Evolutionary conservation across 2,113 vertebrate species (phyloP), one percentile per base, ranked within the genome.

Genomic region (Pangasianodon hypophthalmus): DNA sequence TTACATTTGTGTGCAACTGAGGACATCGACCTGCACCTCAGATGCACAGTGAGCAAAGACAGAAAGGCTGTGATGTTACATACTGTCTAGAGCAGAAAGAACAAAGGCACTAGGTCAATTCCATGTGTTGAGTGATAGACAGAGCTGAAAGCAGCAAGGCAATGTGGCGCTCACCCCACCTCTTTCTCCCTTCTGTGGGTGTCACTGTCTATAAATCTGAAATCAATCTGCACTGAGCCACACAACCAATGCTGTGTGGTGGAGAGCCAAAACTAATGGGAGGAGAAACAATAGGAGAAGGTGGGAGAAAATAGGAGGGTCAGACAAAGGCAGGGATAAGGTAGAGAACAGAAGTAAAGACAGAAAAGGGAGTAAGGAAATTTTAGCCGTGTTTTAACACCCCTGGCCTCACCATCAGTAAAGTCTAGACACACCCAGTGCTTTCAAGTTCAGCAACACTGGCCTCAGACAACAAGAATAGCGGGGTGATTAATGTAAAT

Each of bases 221-320:
- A 85, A 89, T 89, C 88, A 89, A 89, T 89, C 88, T 79, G 44
- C 82, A 89, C 69, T 56, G 56, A 89, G 82, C 54, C 54, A 79
- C 54, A 54, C 56, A 85, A 52, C 80, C 26, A 54, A 73, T 4
- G 37, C 87, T 50, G 62, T 29, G 60, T 26, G 73, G 13, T 69
- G 60, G 48, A 41, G 82, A 75, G 37, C 64, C 29, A 77, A 77
- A 85, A 89, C 84, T n/a, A 69, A 81, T n/a, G 64, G 48, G 67
- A 58, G 8, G 48, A 32, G 88, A 77, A 80, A 44, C 52, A 58
- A 71, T 19, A 29, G 21, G n/a, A 79, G 32, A 84, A 71, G 44
- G 69, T 21, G 73, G 41, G 85, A 54, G 58, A 87, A 41, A 62
- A 64, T 67, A 26, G 3, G 24, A 67, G 48, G 41, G 32, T 19